Evolutionary conservation across 2,797 vertebrate species (phyloP).

Genomic region (Emydoidea blandingii): DNA sequence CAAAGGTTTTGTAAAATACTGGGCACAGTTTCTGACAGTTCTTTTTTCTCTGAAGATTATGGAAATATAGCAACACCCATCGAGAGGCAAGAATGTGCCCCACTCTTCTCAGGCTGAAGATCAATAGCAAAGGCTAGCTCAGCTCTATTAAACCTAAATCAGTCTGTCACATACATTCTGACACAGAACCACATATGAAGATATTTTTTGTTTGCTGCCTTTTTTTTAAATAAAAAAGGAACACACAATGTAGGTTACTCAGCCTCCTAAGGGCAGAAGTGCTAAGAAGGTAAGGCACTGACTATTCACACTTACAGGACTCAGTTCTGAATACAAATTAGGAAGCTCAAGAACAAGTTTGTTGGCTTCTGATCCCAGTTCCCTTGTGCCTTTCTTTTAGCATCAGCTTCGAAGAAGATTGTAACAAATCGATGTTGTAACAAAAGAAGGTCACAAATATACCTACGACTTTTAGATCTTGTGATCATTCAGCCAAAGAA

Average conservation of each 20-base stretch:
- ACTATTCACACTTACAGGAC: not conserved
- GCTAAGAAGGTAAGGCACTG: slow-evolving; percentile 27
- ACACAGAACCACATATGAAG: not conserved
- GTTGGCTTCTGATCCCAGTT: not conserved
- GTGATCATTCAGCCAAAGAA: not conserved
- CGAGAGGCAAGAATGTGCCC: not conserved
- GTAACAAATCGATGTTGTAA: not conserved
- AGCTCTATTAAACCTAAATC: not conserved
- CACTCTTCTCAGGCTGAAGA: slow-evolving; percentile 8
- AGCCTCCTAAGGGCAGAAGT: not conserved
- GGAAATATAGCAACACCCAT: slow-evolving; percentile 18
- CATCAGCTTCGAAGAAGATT: not conserved
- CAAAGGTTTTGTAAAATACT: slow-evolving; percentile 26
- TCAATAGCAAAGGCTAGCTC: not conserved
- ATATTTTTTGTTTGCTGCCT: not conserved
- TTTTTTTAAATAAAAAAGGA: not conserved
- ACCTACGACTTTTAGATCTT: not conserved
- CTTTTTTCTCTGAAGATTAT: slow-evolving; percentile 39
- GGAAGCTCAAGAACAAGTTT: not conserved
- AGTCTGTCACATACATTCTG: not conserved
- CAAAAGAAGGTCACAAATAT: not conserved
- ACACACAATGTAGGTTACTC: not conserved
- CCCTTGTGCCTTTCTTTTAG: not conserved
- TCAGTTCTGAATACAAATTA: not conserved
- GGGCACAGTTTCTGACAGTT: slow-evolving; percentile 31